phyloP scores from a whole-genome alignment of 2,888 invertebrate genomes.

The Lycophotia porphyrea region DNA sequence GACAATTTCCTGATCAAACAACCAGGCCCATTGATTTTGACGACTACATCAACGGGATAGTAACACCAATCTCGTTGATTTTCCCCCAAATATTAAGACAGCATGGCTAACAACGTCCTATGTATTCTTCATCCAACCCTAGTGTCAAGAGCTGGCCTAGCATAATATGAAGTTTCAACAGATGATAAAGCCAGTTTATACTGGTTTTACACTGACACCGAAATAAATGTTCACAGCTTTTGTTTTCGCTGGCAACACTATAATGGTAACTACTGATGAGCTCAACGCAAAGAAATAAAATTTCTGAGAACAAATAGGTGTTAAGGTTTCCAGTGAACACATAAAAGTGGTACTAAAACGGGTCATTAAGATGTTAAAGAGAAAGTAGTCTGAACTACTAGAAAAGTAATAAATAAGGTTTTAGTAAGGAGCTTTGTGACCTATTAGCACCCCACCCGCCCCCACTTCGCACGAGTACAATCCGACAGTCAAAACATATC shows the following conservation, averaged over 20 bases:
- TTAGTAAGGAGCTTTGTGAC: neutral
- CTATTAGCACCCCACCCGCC: no score
- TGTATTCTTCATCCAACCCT: no score
- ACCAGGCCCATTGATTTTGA: no score
- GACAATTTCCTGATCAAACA: neutral
- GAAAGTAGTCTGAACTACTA: neutral
- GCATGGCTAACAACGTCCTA: no score
- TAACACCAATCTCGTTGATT: no score
- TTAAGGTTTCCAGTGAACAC: slow-evolving; percentile 6
- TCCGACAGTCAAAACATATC: neutral
- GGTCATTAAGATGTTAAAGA: slow-evolving; percentile 5
- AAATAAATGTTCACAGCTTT: neutral
- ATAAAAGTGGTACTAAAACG: slow-evolving; percentile 22
- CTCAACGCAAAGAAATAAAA: neutral
- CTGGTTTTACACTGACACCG: neutral
- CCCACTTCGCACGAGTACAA: neutral
- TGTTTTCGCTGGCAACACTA: neutral
- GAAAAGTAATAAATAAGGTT: neutral
- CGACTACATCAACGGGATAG: neutral
- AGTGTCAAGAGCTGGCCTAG: neutral
- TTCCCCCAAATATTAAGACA: no score
- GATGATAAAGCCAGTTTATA: neutral
- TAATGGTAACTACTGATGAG: neutral
- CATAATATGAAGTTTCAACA: neutral
- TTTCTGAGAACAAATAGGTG: neutral